phyloP scores from a whole-genome alignment of 1,140 invertebrate genomes.

The Ooceraea biroi region DNA sequence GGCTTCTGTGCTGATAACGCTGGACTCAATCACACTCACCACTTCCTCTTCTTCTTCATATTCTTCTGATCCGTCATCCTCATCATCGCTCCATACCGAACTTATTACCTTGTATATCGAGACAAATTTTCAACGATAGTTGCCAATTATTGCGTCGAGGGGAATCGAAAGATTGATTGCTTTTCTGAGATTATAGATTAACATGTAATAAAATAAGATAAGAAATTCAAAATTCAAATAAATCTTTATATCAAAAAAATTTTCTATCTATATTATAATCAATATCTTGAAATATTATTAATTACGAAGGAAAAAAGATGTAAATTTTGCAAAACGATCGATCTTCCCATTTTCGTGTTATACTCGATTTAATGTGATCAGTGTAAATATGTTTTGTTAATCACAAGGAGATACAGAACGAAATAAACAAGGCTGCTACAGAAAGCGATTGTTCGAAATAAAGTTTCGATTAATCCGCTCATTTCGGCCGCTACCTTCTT shows the following conservation, averaged over 20 bases:
- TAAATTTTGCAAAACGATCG: slow-evolving; percentile 33
- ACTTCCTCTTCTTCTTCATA: slow-evolving; percentile 84
- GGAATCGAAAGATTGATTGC: slow-evolving; percentile 36
- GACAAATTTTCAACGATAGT: slow-evolving; percentile 50
- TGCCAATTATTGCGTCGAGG: slow-evolving; percentile 43
- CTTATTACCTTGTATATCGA: slow-evolving; percentile 60
- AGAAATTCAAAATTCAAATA: no score
- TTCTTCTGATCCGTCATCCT: slow-evolving; percentile 84
- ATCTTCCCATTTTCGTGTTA: slow-evolving; percentile 41
- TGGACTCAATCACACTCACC: slow-evolving; percentile 80
- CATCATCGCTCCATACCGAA: slow-evolving; percentile 78
- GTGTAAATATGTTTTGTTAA: slow-evolving; percentile 42
- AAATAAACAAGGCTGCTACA: neutral
- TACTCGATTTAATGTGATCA: neutral
- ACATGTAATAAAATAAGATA: no score
- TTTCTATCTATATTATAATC: neutral
- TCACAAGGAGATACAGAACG: slow-evolving; percentile 4
- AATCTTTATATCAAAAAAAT: neutral
- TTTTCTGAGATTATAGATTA: neutral
- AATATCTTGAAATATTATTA: neutral
- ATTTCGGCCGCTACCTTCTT: slow-evolving; percentile 75
- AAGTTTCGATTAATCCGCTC: slow-evolving; percentile 11
- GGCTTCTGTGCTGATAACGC: slow-evolving; percentile 74
- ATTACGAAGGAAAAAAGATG: neutral
- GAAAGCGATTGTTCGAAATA: neutral